Conservation (phyloP, 1,140 invertebrate species). For the Pantala flavescens region DNA sequence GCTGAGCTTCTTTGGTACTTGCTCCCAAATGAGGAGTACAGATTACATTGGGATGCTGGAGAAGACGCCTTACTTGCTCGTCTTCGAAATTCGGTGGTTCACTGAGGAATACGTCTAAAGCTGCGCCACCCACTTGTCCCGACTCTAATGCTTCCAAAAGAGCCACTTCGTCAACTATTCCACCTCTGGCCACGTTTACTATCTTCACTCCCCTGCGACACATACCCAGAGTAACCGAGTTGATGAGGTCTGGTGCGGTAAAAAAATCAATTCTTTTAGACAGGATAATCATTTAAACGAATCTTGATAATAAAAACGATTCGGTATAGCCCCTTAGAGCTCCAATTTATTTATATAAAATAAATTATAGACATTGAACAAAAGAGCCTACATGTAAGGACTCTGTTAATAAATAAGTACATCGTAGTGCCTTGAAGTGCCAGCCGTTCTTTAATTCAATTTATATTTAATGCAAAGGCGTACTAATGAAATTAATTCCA, state of each 20-base stretch:
- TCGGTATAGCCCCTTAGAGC: no score
- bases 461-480: no score
- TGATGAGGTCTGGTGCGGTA: constrained; percentile 80
- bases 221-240: constrained; percentile 56
- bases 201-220: constrained; percentile 85
- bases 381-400: no score
- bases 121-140: constrained; percentile 80
- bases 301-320: no score
- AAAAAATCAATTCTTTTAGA: no score
- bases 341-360: no score
- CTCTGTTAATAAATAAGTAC: no score
- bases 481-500: no score
- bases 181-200: constrained; percentile 91
- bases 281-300: no score
- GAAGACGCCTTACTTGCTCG: constrained; percentile 38
- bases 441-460: no score
- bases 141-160: constrained; percentile 56
- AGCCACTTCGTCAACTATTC: constrained; percentile 77
- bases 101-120: constrained; percentile 83
- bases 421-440: no score
- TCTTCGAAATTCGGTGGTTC: constrained; percentile 65
- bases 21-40: constrained; percentile 90
- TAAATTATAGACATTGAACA: no score
- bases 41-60: constrained; percentile 71
- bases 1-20: constrained; percentile 88